Conservation (phyloP, 2,797 vertebrate species). For the Babyrousa celebensis region DNA sequence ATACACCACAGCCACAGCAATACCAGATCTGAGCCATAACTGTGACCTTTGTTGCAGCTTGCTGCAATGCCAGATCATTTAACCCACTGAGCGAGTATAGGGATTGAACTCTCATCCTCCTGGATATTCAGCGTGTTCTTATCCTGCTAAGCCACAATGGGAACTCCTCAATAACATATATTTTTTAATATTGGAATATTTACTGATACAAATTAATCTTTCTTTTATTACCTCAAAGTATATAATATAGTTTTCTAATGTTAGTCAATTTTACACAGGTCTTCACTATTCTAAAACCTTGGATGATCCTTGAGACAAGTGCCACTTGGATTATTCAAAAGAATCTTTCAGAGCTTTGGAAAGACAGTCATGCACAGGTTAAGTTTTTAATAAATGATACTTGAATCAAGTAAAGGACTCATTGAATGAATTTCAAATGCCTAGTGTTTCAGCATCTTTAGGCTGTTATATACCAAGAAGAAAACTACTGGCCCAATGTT, state of each 20-base stretch:
- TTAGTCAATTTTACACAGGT: not conserved
- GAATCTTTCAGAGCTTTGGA: not conserved
- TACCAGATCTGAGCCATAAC: too few species aligned
- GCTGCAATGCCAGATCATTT: too few species aligned
- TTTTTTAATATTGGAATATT: not conserved
- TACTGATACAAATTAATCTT: not conserved
- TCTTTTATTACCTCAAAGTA: conserved; percentile 1
- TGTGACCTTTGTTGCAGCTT: too few species aligned
- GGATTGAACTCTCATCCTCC: too few species aligned
- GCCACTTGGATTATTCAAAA: not conserved
- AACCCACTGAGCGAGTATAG: too few species aligned
- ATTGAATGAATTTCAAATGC: not conserved
- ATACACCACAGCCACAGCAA: too few species aligned
- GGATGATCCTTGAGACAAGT: not conserved
- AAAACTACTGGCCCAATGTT: not conserved
- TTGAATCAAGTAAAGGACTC: conserved; percentile 26
- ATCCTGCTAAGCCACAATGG: too few species aligned
- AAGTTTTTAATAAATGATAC: not conserved
- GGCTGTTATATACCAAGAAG: not conserved
- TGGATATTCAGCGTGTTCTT: too few species aligned
- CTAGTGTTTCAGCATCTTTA: not conserved
- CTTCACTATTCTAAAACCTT: conserved; percentile 50
- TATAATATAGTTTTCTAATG: not conserved
- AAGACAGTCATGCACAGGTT: not conserved
- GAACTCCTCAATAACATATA: not conserved